phyloP scores from a whole-genome alignment of 2,113 vertebrate genomes.

The Castor canadensis region DNA sequence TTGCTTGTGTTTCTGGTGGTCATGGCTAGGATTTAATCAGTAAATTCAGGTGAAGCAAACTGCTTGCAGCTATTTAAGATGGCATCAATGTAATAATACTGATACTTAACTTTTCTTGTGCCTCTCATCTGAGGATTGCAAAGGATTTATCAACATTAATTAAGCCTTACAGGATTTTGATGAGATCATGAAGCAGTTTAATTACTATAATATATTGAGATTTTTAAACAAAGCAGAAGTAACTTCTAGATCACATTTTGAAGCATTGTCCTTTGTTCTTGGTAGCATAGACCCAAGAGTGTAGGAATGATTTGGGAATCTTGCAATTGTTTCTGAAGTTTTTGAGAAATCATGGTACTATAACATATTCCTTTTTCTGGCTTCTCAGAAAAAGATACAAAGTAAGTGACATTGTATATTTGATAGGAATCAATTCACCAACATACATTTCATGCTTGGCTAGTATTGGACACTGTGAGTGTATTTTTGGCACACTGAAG shows the following conservation, averaged over 20 bases:
- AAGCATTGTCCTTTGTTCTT: slow-evolving; percentile 25
- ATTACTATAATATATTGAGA: slow-evolving; percentile 66
- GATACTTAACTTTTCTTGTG: slow-evolving; percentile 46
- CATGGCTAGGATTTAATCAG: slow-evolving; percentile 52
- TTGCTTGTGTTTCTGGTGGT: slow-evolving; percentile 24
- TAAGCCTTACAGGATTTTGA: slow-evolving; percentile 69
- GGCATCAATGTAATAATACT: slow-evolving; percentile 60
- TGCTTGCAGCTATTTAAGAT: slow-evolving; percentile 59
- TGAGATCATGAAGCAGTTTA: slow-evolving; percentile 66
- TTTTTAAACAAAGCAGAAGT: slow-evolving; percentile 63
- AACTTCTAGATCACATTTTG: slow-evolving; percentile 27
- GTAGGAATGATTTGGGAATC: neutral
- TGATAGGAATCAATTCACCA: neutral
- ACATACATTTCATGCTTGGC: neutral
- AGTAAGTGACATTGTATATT: neutral
- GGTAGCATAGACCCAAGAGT: neutral
- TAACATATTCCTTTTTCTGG: neutral
- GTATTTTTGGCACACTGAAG: neutral
- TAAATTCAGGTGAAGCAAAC: slow-evolving; percentile 47
- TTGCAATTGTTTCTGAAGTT: neutral
- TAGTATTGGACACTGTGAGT: neutral
- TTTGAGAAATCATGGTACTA: neutral
- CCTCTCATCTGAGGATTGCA: slow-evolving; percentile 59
- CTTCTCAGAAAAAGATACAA: neutral
- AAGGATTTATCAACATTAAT: slow-evolving; percentile 71